Evolutionary conservation across 1,140 invertebrate species (phyloP).

Genomic region (Sarcophaga peregrina): DNA sequence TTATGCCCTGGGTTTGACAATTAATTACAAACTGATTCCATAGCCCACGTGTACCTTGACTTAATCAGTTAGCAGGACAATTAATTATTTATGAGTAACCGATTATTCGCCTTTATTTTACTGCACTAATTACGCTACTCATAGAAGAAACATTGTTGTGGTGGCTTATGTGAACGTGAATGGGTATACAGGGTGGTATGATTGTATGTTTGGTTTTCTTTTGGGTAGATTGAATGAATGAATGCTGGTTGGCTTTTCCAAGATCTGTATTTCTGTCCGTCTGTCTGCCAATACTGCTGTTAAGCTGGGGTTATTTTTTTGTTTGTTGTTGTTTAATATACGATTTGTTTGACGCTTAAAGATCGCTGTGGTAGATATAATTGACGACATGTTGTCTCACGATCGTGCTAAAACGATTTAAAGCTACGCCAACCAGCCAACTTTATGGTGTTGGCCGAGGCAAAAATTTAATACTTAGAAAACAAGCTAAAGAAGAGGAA

Average conservation of each 20-base stretch:
- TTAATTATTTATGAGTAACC: neutral
- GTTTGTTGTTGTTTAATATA: neutral
- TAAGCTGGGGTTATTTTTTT: neutral
- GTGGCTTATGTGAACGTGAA: too few species aligned
- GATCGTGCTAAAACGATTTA: slow-evolving; percentile 65
- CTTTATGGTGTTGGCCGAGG: too few species aligned
- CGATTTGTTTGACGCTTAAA: slow-evolving; percentile 47
- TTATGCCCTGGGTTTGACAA: too few species aligned
- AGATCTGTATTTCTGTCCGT: neutral
- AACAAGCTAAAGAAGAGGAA: too few species aligned
- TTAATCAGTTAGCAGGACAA: too few species aligned
- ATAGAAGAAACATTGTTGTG: neutral
- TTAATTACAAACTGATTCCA: too few species aligned
- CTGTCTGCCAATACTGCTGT: neutral
- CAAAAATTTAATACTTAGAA: too few species aligned
- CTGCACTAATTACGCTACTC: neutral
- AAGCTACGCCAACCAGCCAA: slow-evolving; percentile 42
- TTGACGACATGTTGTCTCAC: slow-evolving; percentile 62
- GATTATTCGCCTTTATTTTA: neutral
- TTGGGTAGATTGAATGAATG: neutral
- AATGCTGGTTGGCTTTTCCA: neutral
- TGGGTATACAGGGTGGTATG: neutral
- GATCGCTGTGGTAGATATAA: slow-evolving; percentile 63
- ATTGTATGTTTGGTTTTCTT: neutral
- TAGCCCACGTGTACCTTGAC: too few species aligned